These are phyloP conservation scores for Drosophila varians DNA, from an alignment of 1,140 invertebrate genomes.

Conservation along the genomic window DNA sequence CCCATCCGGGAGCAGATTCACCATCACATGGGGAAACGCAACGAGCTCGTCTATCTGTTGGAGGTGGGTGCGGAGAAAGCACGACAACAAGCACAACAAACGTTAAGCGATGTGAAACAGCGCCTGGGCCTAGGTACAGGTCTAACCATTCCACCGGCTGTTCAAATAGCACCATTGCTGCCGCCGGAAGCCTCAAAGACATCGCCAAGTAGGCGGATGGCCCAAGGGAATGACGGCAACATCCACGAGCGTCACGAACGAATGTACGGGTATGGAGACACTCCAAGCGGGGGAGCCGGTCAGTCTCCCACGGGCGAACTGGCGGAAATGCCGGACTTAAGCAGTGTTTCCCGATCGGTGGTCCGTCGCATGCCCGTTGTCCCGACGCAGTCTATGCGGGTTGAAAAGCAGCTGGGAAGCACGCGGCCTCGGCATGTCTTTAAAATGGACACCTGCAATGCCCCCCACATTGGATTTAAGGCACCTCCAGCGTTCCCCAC, in stretches of 20 bases:
- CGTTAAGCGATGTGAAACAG: constrained; percentile 88
- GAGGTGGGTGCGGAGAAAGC: constrained; percentile 89
- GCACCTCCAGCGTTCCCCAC: neutral
- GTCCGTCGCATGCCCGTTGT: constrained; percentile 34
- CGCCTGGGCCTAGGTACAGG: constrained; percentile 86
- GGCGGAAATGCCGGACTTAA: neutral
- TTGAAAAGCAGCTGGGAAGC: constrained; percentile 43
- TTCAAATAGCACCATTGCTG: constrained; percentile 43
- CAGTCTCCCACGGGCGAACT: constrained; percentile 15
- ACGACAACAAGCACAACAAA: constrained; percentile 87
- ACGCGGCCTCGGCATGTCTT: constrained; percentile 32
- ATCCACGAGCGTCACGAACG: constrained; percentile 39
- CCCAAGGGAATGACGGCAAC: constrained; percentile 17
- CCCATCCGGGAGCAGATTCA: constrained; percentile 89
- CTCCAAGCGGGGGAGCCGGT: constrained; percentile 21
- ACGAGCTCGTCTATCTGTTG: constrained; percentile 89
- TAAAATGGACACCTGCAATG: constrained; percentile 47
- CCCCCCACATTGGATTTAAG: constrained; percentile 50
- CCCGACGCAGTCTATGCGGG: constrained; percentile 48
- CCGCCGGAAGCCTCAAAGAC: constrained; percentile 31
- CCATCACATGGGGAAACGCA: constrained; percentile 86
- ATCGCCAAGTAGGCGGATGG: constrained; percentile 48
- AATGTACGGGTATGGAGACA: constrained; percentile 16
- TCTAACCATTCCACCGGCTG: constrained; percentile 28
- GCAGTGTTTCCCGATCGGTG: neutral